phyloP scores from a whole-genome alignment of 2,113 vertebrate species.

The Oreochromis aureus region DNA sequence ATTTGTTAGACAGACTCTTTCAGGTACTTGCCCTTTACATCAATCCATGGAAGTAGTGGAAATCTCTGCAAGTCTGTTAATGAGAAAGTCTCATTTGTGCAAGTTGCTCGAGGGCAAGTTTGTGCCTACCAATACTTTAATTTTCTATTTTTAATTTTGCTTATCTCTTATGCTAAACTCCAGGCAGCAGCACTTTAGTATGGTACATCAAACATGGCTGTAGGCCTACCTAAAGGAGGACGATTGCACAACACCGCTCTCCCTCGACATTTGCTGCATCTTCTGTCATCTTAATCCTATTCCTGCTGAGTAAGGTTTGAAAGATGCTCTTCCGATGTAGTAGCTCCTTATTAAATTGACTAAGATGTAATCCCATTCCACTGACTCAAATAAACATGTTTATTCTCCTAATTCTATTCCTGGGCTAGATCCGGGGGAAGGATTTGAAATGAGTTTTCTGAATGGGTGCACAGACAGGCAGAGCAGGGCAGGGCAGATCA shows the following conservation, averaged over 20 bases:
- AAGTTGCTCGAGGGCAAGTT: not conserved
- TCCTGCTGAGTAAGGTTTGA: not conserved
- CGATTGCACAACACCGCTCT: conserved; percentile 9
- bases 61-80: not conserved
- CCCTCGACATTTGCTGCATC: conserved; percentile 11
- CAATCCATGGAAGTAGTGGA: not conserved
- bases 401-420: conserved; percentile 31
- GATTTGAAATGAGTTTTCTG: conserved; percentile 35
- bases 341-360: not conserved
- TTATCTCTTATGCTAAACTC: not conserved
- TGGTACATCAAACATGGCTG: conserved; percentile 8
- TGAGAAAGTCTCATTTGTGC: not conserved
- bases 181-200: not conserved
- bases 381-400: conserved; percentile 15
- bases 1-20: not conserved
- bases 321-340: not conserved
- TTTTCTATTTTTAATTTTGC: conserved; percentile 16
- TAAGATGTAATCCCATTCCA: conserved; percentile 36
- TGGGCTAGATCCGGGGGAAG: not conserved
- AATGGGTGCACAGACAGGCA: conserved; percentile 31
- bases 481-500: conserved; percentile 31
- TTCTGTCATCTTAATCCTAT: conserved; percentile 17
- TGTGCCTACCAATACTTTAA: not conserved
- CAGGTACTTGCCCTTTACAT: not conserved
- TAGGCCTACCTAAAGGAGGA: conserved; percentile 1